Conservation (phyloP, 1,140 invertebrate species). For the Armadillidium nasatum region DNA sequence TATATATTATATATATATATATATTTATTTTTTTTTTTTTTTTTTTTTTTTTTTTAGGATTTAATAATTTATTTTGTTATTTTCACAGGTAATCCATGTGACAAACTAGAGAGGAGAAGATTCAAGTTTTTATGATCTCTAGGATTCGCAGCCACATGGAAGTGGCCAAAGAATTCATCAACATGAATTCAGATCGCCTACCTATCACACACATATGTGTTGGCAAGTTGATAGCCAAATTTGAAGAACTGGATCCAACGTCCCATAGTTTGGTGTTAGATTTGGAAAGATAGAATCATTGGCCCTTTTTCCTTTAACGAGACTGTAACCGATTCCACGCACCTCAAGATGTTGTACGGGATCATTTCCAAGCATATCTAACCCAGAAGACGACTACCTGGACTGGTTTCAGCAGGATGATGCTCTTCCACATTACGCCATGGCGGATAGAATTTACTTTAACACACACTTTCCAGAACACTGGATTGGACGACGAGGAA, state of each 20-base stretch:
- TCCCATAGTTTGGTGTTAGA: too few species aligned
- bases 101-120: too few species aligned
- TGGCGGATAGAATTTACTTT: not conserved
- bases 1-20: too few species aligned
- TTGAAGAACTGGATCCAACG: not conserved
- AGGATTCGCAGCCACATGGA: too few species aligned
- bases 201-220: not conserved
- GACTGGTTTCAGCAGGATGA: not conserved
- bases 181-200: not conserved
- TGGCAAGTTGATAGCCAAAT: not conserved
- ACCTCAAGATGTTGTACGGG: not conserved
- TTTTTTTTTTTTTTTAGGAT: too few species aligned
- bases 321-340: not conserved
- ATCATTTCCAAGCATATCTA: not conserved
- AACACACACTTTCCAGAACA: not conserved
- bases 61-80: too few species aligned
- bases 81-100: too few species aligned
- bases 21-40: too few species aligned
- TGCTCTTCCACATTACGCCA: not conserved
- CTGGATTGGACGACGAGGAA: not conserved
- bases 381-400: conserved; percentile 4
- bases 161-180: too few species aligned
- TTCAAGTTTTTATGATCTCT: too few species aligned
- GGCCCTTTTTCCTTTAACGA: too few species aligned
- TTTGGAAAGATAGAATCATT: too few species aligned